Evolutionary conservation across 2,113 vertebrate genomes (phyloP).

Genomic region (Silurus asotus): DNA sequence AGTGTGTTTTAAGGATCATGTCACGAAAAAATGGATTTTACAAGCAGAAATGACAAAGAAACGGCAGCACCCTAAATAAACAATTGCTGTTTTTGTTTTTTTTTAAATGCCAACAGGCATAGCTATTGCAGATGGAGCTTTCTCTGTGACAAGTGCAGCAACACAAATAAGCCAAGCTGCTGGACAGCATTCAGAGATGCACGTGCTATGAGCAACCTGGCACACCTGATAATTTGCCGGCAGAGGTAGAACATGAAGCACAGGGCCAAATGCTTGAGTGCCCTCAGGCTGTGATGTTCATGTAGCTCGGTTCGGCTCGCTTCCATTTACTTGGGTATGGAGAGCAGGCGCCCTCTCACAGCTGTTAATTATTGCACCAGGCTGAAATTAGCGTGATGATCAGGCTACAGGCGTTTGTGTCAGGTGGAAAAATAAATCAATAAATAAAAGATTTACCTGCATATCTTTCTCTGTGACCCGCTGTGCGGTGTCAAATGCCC

Average conservation of each 20-base stretch:
- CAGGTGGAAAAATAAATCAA: slow-evolving; percentile 34
- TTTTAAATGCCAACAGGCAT: neutral
- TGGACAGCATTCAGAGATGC: slow-evolving; percentile 22
- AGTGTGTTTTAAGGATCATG: slow-evolving; percentile 7
- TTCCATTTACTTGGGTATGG: slow-evolving; percentile 33
- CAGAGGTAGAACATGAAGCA: slow-evolving; percentile 40
- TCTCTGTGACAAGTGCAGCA: neutral
- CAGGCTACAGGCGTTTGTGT: slow-evolving; percentile 22
- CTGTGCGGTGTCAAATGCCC: neutral
- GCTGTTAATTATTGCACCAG: slow-evolving; percentile 31
- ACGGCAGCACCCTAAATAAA: slow-evolving; percentile 2
- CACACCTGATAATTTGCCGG: slow-evolving; percentile 36
- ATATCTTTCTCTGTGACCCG: neutral
- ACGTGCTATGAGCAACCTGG: slow-evolving; percentile 41
- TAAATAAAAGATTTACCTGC: neutral
- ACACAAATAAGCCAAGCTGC: slow-evolving; percentile 33
- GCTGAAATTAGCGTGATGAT: slow-evolving; percentile 40
- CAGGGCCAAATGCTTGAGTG: slow-evolving; percentile 31
- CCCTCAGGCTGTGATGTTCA: slow-evolving; percentile 26
- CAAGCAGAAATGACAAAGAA: slow-evolving; percentile 38
- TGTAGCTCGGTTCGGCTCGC: slow-evolving; percentile 19
- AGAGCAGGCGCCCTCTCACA: slow-evolving; percentile 34
- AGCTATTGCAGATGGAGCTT: neutral
- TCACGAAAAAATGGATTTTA: slow-evolving; percentile 19
- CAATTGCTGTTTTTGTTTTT: slow-evolving; percentile 1